Evolutionary conservation across 92 coral and sea anemone species (phyloP).

Genomic region (Parazoanthus atlanticus): DNA sequence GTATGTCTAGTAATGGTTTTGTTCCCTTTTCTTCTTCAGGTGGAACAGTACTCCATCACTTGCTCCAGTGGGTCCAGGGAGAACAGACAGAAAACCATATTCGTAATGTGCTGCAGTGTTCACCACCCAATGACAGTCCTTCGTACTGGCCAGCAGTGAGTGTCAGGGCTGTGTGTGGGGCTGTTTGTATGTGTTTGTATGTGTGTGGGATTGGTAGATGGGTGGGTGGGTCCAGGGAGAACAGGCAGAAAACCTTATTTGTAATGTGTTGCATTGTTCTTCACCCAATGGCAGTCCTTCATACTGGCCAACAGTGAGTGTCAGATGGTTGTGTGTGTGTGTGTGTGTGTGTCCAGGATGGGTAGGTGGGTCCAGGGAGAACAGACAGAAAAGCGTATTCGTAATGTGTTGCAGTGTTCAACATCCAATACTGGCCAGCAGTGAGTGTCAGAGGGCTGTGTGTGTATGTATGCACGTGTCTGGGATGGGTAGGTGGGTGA

Average conservation of each 20-base stretch:
- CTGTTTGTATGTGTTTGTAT: background rate
- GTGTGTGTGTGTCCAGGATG: background rate
- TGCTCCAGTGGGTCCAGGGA: slow-evolving; percentile 93
- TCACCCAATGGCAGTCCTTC: slow-evolving; percentile 77
- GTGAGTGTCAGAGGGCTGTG: slow-evolving; percentile 56
- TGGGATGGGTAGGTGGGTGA: background rate
- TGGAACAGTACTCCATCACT: slow-evolving; percentile 87
- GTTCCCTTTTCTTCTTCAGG: slow-evolving; percentile 52
- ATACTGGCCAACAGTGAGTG: slow-evolving; percentile 98
- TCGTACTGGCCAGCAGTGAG: slow-evolving; percentile 99
- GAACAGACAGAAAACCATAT: slow-evolving; percentile 77
- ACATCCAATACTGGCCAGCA: slow-evolving; percentile 89
- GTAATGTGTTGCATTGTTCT: slow-evolving; percentile 66
- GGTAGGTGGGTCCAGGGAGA: slow-evolving; percentile 54
- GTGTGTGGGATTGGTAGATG: background rate
- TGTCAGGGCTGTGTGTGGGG: background rate
- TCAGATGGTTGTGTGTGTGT: background rate
- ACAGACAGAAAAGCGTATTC: slow-evolving; percentile 68
- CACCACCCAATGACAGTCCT: slow-evolving; percentile 84
- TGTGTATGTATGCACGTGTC: background rate
- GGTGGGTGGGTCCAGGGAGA: background rate
- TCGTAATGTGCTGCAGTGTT: slow-evolving; percentile 69
- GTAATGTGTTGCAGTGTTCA: slow-evolving; percentile 69
- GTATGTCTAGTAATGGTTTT: background rate
- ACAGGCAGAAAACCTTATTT: background rate